Percentiles rank a stretch among this genome's conserved stretches.
These are phyloP conservation scores for Zootoca vivipara DNA, from an alignment of 2,113 vertebrate species.

Conservation along the genomic window DNA sequence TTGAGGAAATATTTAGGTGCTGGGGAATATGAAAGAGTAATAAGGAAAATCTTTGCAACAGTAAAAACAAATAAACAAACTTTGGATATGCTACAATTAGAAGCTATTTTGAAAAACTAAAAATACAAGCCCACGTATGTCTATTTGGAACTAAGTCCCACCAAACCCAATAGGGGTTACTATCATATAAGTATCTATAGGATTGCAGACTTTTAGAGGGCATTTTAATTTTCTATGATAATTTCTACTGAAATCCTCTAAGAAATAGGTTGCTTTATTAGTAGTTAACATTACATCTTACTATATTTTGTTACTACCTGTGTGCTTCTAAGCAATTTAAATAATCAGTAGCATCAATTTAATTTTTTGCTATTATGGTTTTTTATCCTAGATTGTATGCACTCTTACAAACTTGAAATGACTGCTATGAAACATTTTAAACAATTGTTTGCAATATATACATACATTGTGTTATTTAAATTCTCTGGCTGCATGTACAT, in stretches of 20 bases:
- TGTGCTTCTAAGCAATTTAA: not conserved
- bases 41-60: not conserved
- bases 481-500: conserved; percentile 27
- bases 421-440: not conserved
- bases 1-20: not conserved
- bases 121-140: not conserved
- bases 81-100: not conserved
- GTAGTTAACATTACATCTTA: not conserved
- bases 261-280: not conserved
- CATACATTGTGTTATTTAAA: not conserved
- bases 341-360: not conserved
- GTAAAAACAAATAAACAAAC: not conserved
- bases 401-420: conserved; percentile 24
- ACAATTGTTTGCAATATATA: not conserved
- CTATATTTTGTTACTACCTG: not conserved
- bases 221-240: not conserved
- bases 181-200: not conserved
- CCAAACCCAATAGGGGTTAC: not conserved
- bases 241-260: not conserved
- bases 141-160: not conserved
- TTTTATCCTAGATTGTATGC: not conserved
- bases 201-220: not conserved
- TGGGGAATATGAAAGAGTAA: not conserved
- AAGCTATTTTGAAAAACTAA: not conserved
- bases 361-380: not conserved